Conservation (phyloP, 2,797 vertebrate genomes). For the Peromyscus eremicus region DNA sequence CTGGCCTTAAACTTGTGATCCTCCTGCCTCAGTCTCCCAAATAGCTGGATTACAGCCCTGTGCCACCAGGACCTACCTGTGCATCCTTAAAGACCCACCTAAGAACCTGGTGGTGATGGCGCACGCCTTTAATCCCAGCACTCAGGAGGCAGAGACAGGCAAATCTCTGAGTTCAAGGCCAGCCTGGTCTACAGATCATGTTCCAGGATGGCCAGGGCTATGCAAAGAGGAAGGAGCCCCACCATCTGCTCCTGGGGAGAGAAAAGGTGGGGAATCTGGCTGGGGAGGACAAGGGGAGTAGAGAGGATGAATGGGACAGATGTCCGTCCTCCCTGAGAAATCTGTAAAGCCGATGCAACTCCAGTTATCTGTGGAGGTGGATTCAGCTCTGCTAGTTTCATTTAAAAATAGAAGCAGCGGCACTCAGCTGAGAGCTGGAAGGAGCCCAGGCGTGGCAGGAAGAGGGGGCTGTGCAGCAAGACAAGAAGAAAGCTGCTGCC, state of each 20-base stretch:
- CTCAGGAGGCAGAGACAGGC: not conserved
- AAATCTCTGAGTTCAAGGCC: not conserved
- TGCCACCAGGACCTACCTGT: not conserved
- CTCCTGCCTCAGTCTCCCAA: not conserved
- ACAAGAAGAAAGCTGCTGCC: not conserved
- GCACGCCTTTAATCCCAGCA: not conserved
- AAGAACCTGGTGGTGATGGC: not conserved
- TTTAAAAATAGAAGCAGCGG: not conserved
- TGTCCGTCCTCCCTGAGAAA: not conserved
- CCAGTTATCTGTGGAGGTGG: constrained; percentile 10
- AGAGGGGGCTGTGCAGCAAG: not conserved
- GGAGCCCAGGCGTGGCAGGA: not conserved
- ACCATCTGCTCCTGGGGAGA: accelerated
- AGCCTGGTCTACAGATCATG: not conserved
- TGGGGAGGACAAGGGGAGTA: not conserved
- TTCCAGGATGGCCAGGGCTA: not conserved
- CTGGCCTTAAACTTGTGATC: not conserved
- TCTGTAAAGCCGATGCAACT: not conserved
- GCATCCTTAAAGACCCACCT: not conserved
- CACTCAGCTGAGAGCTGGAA: not conserved
- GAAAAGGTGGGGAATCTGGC: not conserved
- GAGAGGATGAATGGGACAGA: not conserved
- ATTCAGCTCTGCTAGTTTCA: not conserved
- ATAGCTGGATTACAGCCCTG: not conserved
- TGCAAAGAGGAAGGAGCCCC: not conserved